Percentiles rank a stretch among this genome's conserved stretches.
Conservation (phyloP, 1,140 invertebrate genomes). For the Apis florea region DNA sequence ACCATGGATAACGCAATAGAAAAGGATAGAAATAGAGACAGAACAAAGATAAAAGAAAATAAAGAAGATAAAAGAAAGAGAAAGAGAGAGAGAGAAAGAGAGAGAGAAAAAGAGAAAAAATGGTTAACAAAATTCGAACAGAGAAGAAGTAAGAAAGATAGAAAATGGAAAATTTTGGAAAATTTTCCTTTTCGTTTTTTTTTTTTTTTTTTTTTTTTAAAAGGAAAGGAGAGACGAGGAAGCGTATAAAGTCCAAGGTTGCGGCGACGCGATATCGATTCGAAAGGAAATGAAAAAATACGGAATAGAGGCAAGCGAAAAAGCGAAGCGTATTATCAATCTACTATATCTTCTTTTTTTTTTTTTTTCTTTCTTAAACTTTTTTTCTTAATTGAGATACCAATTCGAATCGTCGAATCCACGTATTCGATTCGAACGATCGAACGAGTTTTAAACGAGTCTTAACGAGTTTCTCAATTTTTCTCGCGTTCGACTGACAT, state of each 20-base stretch:
- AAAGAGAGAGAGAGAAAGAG: not conserved
- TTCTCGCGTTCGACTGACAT: slow-evolving; percentile 2
- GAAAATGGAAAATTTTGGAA: not conserved
- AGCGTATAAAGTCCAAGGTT: not conserved
- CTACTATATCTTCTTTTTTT: not conserved
- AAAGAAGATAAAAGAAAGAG: not conserved
- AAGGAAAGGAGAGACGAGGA: not conserved
- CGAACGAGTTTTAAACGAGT: not conserved
- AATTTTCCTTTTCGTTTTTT: not conserved
- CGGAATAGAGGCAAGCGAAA: slow-evolving; percentile 48
- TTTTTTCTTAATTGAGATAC: slow-evolving; percentile 19
- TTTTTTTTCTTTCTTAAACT: not conserved
- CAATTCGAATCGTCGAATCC: slow-evolving; percentile 23
- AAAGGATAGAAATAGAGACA: not conserved
- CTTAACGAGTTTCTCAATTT: slow-evolving; percentile 5
- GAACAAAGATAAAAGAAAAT: not conserved
- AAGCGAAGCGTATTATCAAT: slow-evolving; percentile 43
- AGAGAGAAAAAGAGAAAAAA: not conserved
- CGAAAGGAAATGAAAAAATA: not conserved
- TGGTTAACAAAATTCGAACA: not conserved
- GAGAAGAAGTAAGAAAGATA: not conserved
- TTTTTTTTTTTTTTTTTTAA: not conserved
- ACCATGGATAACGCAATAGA: slow-evolving; percentile 6
- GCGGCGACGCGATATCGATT: not conserved
- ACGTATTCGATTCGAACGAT: slow-evolving; percentile 11